phyloP scores from a whole-genome alignment of 2,113 vertebrate genomes.

The Perccottus glenii region DNA sequence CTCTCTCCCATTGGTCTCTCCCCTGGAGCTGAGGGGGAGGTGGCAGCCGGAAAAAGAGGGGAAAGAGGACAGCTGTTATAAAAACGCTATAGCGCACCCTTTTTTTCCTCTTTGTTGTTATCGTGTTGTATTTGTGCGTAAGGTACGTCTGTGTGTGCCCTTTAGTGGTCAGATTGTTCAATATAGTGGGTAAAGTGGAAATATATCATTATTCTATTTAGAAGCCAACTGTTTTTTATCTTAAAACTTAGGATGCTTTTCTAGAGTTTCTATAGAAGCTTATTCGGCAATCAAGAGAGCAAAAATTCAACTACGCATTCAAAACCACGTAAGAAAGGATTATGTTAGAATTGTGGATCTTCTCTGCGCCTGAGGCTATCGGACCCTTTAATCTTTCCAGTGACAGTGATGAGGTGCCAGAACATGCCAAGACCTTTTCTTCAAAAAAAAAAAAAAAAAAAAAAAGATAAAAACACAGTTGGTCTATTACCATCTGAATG shows the following conservation, averaged over 20 bases:
- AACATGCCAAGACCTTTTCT: constrained; percentile 16
- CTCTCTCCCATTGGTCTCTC: constrained; percentile 80
- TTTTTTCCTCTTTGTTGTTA: constrained; percentile 47
- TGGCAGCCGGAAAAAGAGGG: constrained; percentile 29
- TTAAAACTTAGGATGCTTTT: too few species aligned
- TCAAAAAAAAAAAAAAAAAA: constrained; percentile 20
- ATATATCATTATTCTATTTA: not conserved
- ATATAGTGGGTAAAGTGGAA: not conserved
- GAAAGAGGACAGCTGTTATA: constrained; percentile 55
- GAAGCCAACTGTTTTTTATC: not conserved
- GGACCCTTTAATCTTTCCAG: not conserved
- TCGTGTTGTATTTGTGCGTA: constrained; percentile 30
- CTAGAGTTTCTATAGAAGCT: too few species aligned
- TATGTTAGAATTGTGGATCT: not conserved
- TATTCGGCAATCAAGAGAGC: not conserved
- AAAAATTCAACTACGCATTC: not conserved
- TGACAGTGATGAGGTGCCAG: constrained; percentile 29
- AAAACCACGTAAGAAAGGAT: too few species aligned
- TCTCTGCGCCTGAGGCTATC: not conserved
- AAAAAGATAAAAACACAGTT: constrained; percentile 45
- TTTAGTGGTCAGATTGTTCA: constrained; percentile 12
- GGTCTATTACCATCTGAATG: constrained; percentile 70
- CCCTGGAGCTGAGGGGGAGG: constrained; percentile 59
- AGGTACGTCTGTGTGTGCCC: constrained; percentile 3
- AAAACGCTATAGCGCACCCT: constrained; percentile 32